phyloP scores from a whole-genome alignment of 2,888 invertebrate species.

The Noctua janthina region DNA sequence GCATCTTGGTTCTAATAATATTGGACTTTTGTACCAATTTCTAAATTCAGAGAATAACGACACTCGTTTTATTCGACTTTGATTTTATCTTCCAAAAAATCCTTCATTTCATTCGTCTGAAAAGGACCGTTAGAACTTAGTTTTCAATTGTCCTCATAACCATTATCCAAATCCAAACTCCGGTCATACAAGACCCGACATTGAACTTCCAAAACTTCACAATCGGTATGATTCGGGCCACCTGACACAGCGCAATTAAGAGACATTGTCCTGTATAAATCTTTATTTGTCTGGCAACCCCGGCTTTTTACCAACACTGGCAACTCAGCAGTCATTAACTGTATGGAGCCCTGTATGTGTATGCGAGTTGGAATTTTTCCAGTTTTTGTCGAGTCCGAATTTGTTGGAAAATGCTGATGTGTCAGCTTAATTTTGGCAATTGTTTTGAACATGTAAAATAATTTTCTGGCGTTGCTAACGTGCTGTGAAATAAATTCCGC shows the following conservation, averaged over 20 bases:
- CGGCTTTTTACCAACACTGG: slow-evolving; percentile 68
- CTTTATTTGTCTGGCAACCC: slow-evolving; percentile 75
- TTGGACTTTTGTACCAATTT: not conserved
- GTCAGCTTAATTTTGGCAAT: slow-evolving; percentile 49
- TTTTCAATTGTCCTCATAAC: slow-evolving; percentile 1
- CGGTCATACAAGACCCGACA: slow-evolving; percentile 15
- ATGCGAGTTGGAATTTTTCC: slow-evolving; percentile 59
- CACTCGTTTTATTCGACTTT: not conserved
- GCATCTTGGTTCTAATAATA: not conserved
- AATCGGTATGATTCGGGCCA: slow-evolving; percentile 62
- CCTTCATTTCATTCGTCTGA: not conserved
- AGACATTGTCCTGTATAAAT: slow-evolving; percentile 79
- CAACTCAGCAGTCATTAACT: slow-evolving; percentile 69
- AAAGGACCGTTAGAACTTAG: not conserved
- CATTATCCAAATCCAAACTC: not conserved
- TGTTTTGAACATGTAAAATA: slow-evolving; percentile 39
- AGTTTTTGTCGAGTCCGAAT: slow-evolving; percentile 43
- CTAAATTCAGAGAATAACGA: not conserved
- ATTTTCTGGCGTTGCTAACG: not conserved
- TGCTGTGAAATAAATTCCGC: not conserved
- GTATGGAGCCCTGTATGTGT: slow-evolving; percentile 57
- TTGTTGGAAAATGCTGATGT: slow-evolving; percentile 47
- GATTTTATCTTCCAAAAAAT: not conserved
- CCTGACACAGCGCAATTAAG: slow-evolving; percentile 78
- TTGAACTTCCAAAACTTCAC: slow-evolving; percentile 52